These are phyloP conservation scores for Helobdella robusta DNA, from an alignment of 2,888 invertebrate genomes.

Conservation along the genomic window DNA sequence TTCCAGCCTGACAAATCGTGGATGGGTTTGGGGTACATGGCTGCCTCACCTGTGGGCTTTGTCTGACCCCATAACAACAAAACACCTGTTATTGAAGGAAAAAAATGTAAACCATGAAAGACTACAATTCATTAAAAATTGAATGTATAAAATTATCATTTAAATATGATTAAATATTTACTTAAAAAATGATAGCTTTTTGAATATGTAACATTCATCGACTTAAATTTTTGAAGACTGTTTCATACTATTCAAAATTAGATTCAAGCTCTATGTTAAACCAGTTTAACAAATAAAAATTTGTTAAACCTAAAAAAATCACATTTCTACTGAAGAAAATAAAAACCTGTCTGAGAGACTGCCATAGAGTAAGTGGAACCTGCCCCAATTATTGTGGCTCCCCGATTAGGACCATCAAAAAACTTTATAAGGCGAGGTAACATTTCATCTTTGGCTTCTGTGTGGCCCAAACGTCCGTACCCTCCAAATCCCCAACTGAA, in stretches of 20 bases:
- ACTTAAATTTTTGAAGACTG: too few species aligned
- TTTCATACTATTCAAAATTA: too few species aligned
- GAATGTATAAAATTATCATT: too few species aligned
- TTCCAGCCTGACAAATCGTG: constrained; percentile 89
- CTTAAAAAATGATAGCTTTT: too few species aligned
- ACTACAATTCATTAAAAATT: too few species aligned
- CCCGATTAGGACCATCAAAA: constrained; percentile 74
- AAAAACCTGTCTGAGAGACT: constrained; percentile 67
- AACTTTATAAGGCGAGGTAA: constrained; percentile 56
- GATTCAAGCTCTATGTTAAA: too few species aligned
- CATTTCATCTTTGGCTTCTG: constrained; percentile 81
- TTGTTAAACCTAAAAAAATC: too few species aligned
- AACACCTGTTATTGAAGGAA: constrained; percentile 52
- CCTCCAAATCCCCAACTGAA: constrained; percentile 94
- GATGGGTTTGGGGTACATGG: constrained; percentile 90
- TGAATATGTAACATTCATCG: too few species aligned
- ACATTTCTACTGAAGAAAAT: too few species aligned
- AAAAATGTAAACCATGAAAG: too few species aligned
- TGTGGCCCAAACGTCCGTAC: constrained; percentile 82
- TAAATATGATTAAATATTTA: too few species aligned
- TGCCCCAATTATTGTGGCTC: constrained; percentile 69
- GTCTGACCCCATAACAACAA: constrained; percentile 80
- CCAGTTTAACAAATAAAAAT: too few species aligned
- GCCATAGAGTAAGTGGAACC: constrained; percentile 79
- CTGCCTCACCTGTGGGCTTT: constrained; percentile 84